Evolutionary conservation across 2,888 invertebrate species (phyloP).

Genomic region (Diplazon laetatorius): DNA sequence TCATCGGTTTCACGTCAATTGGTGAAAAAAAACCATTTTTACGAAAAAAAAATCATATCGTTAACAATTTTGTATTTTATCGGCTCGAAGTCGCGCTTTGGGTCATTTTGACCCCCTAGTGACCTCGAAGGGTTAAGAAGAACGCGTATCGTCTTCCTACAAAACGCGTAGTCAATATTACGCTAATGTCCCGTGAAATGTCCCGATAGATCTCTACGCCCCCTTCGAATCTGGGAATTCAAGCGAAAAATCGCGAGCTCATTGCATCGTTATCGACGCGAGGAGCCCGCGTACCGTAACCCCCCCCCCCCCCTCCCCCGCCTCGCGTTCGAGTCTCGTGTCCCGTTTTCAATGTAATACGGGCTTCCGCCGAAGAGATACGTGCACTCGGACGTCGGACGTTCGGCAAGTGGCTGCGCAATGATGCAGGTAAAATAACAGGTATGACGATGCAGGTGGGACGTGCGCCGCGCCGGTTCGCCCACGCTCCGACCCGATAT

Average conservation of each 20-base stretch:
- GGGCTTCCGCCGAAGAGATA: conserved; percentile 2
- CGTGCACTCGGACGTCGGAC: conserved; percentile 49
- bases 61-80: too few species aligned
- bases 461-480: conserved; percentile 8
- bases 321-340: conserved; percentile 2
- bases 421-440: conserved; percentile 55
- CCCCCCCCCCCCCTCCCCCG: too few species aligned
- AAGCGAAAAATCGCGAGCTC: conserved; percentile 26
- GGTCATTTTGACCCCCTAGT: too few species aligned
- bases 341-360: conserved; percentile 27
- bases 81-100: too few species aligned
- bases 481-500: conserved; percentile 44
- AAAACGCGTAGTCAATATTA: too few species aligned
- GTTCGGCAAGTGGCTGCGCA: conserved; percentile 55
- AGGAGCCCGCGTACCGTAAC: conserved; percentile 21
- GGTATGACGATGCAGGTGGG: conserved; percentile 45
- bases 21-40: too few species aligned
- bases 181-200: too few species aligned
- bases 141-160: too few species aligned
- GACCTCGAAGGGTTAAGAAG: too few species aligned
- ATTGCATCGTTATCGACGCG: conserved; percentile 19
- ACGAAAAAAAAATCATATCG: too few species aligned
- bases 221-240: conserved; percentile 19
- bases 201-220: too few species aligned
- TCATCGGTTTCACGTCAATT: too few species aligned